Evolutionary conservation across 2,888 invertebrate species (phyloP).

Genomic region (Perizoma affinitatum): DNA sequence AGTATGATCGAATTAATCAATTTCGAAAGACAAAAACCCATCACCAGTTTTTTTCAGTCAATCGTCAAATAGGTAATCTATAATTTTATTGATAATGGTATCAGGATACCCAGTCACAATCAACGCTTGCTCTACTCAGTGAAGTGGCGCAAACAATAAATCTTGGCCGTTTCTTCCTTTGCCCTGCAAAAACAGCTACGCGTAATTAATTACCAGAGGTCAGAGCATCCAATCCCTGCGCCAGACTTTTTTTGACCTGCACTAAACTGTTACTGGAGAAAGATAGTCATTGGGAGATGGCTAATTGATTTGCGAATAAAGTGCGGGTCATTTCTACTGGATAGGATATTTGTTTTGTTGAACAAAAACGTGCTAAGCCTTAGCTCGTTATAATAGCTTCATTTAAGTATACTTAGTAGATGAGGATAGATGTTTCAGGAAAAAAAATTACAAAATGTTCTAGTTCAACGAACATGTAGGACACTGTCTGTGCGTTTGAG

Average conservation of each 20-base stretch:
- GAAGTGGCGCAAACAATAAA: slow-evolving; percentile 70
- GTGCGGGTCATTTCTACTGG: slow-evolving; percentile 28
- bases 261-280: slow-evolving; percentile 49
- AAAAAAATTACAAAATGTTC: too few species aligned
- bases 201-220: slow-evolving; percentile 76
- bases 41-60: too few species aligned
- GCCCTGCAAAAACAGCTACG: slow-evolving; percentile 74
- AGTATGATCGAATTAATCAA: too few species aligned
- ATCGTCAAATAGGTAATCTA: too few species aligned
- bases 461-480: too few species aligned
- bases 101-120: slow-evolving; percentile 41
- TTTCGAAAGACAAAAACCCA: too few species aligned
- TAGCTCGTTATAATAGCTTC: not conserved
- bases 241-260: slow-evolving; percentile 71
- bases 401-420: not conserved
- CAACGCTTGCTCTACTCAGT: slow-evolving; percentile 18
- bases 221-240: slow-evolving; percentile 74
- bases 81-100: not conserved
- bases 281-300: slow-evolving; percentile 37
- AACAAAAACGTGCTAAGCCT: not conserved
- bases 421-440: too few species aligned
- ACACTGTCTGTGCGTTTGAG: too few species aligned
- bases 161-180: slow-evolving; percentile 70
- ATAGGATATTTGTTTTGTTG: slow-evolving; percentile 13
- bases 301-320: slow-evolving; percentile 57